phyloP scores from a whole-genome alignment of 2,888 invertebrate genomes.

The Mesoligia furuncula region DNA sequence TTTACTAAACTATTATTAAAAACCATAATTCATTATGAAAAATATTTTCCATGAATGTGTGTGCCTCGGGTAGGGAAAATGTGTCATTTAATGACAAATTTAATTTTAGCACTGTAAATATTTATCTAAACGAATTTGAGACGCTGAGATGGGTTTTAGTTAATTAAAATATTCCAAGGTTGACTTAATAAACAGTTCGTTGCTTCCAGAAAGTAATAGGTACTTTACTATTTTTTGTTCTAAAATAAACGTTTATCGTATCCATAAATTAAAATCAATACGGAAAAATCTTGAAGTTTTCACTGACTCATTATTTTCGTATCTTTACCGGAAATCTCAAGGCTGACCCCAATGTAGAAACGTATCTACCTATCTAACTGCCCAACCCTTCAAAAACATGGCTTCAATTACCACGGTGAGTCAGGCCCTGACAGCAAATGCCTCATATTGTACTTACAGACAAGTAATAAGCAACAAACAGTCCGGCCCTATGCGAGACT shows the following conservation, averaged over 20 bases:
- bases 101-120: neutral
- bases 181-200: neutral
- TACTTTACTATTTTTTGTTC: neutral
- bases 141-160: neutral
- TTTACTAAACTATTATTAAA: neutral
- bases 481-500: constrained; percentile 19
- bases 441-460: constrained; percentile 27
- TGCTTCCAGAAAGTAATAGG: neutral
- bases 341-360: constrained; percentile 12
- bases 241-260: neutral
- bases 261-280: neutral
- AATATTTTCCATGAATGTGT: neutral
- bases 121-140: neutral
- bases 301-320: constrained; percentile 26
- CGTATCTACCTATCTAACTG: constrained; percentile 1
- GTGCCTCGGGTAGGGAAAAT: neutral
- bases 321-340: constrained; percentile 17
- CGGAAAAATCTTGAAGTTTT: neutral
- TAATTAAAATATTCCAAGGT: neutral
- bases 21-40: neutral
- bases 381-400: constrained; percentile 43
- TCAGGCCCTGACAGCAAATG: constrained; percentile 39
- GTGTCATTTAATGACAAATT: neutral
- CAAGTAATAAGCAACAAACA: neutral
- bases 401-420: constrained; percentile 54